Percentiles rank a stretch among this genome's conserved stretches.
These are phyloP conservation scores for Marmota flaviventris DNA, from an alignment of 2,113 vertebrate genomes.

Conservation along the genomic window DNA sequence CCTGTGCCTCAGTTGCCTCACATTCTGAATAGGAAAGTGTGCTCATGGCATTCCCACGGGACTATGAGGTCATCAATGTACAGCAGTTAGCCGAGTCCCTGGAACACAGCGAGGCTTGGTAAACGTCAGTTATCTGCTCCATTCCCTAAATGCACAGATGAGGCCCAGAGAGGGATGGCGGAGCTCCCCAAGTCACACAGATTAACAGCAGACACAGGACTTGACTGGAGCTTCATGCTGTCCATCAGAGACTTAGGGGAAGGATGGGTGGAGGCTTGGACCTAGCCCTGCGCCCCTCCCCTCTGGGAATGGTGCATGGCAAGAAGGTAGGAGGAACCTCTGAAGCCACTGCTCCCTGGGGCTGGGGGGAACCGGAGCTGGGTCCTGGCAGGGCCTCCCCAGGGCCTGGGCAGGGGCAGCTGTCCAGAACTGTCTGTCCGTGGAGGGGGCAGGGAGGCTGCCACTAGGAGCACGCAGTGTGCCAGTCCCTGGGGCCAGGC, in stretches of 20 bases:
- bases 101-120: not conserved
- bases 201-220: not conserved
- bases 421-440: constrained; percentile 83
- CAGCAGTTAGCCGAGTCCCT: not conserved
- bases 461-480: constrained; percentile 76
- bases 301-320: not conserved
- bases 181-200: not conserved
- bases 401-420: constrained; percentile 77
- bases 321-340: constrained; percentile 45
- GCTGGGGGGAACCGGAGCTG: constrained; percentile 74
- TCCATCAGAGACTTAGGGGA: not conserved
- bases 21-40: not conserved
- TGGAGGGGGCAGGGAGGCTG: constrained; percentile 82
- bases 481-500: constrained; percentile 81
- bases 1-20: not conserved
- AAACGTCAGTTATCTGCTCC: not conserved
- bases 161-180: not conserved
- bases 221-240: not conserved
- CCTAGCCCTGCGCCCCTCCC: not conserved
- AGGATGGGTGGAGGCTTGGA: constrained; percentile 22
- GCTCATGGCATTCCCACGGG: too few relatives aligned
- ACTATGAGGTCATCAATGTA: rapidly evolving
- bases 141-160: not conserved
- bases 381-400: constrained; percentile 75
- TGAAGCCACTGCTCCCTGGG: constrained; percentile 65